phyloP scores from a whole-genome alignment of 2,888 invertebrate genomes.

The Heliconius sara region DNA sequence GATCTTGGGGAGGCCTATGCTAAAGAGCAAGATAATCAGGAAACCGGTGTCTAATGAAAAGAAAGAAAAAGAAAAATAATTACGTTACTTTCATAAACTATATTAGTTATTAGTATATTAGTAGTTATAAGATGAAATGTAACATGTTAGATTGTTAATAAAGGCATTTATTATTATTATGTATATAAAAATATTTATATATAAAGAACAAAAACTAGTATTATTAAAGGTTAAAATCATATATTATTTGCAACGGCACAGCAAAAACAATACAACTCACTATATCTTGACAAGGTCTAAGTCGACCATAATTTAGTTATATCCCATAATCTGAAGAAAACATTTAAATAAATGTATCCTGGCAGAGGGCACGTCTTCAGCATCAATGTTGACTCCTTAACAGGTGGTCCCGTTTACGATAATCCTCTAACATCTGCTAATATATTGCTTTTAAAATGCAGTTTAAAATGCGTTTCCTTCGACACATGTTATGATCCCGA shows the following conservation, averaged over 20 bases:
- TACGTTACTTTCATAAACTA: no score
- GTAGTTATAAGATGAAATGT: no score
- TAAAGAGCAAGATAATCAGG: no score
- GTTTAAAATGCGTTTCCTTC: slow-evolving; percentile 67
- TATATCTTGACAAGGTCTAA: slow-evolving; percentile 27
- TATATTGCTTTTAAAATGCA: slow-evolving; percentile 64
- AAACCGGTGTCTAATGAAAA: no score
- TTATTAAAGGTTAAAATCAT: not conserved
- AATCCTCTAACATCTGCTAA: slow-evolving; percentile 76
- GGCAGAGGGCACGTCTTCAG: slow-evolving; percentile 62
- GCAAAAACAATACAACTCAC: slow-evolving; percentile 15
- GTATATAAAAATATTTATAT: not conserved
- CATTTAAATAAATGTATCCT: slow-evolving; percentile 69
- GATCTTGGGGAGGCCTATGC: no score
- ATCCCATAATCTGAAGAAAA: slow-evolving; percentile 49
- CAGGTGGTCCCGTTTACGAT: slow-evolving; percentile 79
- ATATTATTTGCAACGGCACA: not conserved
- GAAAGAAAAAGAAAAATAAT: no score
- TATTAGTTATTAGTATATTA: no score
- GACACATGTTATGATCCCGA: slow-evolving; percentile 69
- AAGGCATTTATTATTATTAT: no score
- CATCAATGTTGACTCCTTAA: slow-evolving; percentile 63
- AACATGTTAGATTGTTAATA: no score
- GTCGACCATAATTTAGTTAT: slow-evolving; percentile 37
- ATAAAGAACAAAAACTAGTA: not conserved